Evolutionary conservation across 2,113 vertebrate species (phyloP).

Genomic region (Ceratotherium simum): DNA sequence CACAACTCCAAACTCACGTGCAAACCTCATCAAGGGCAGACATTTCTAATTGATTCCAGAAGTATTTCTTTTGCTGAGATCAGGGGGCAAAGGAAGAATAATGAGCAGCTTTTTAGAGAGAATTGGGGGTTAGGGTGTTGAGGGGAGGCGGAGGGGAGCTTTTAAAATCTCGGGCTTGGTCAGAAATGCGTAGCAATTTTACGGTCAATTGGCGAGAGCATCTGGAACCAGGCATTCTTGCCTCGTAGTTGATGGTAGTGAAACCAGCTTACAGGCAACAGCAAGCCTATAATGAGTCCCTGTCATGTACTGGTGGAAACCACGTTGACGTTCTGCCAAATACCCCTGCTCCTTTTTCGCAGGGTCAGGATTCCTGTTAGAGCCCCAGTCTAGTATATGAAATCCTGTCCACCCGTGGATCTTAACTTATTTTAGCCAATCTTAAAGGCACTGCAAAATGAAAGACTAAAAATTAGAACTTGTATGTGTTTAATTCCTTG

Average conservation of each 20-base stretch:
- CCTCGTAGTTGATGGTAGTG: slow-evolving; percentile 87
- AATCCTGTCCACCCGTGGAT: slow-evolving; percentile 61
- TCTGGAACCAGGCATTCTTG: slow-evolving; percentile 96
- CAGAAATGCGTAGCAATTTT: slow-evolving; percentile 96
- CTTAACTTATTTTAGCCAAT: slow-evolving; percentile 39
- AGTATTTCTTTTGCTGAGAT: slow-evolving; percentile 90
- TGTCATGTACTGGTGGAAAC: slow-evolving; percentile 87
- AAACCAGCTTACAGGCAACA: slow-evolving; percentile 88
- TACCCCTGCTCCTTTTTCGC: slow-evolving; percentile 81
- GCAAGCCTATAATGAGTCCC: slow-evolving; percentile 86
- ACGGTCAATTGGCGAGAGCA: slow-evolving; percentile 97
- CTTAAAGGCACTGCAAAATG: slow-evolving; percentile 62
- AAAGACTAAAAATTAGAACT: slow-evolving; percentile 72
- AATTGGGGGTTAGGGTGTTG: slow-evolving; percentile 85
- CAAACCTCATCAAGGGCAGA: slow-evolving; percentile 97
- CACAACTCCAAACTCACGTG: slow-evolving; percentile 92
- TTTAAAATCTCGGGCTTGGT: slow-evolving; percentile 91
- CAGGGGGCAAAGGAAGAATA: slow-evolving; percentile 90
- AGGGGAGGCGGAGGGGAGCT: slow-evolving; percentile 85
- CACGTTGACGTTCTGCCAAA: slow-evolving; percentile 82
- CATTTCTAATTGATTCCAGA: slow-evolving; percentile 98
- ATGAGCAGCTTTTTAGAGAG: slow-evolving; percentile 91
- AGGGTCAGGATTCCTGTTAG: slow-evolving; percentile 78
- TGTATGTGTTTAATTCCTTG: slow-evolving; percentile 78
- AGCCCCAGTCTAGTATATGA: slow-evolving; percentile 74